phyloP scores from a whole-genome alignment of 1,140 invertebrate species.

The Theocolax elegans region DNA sequence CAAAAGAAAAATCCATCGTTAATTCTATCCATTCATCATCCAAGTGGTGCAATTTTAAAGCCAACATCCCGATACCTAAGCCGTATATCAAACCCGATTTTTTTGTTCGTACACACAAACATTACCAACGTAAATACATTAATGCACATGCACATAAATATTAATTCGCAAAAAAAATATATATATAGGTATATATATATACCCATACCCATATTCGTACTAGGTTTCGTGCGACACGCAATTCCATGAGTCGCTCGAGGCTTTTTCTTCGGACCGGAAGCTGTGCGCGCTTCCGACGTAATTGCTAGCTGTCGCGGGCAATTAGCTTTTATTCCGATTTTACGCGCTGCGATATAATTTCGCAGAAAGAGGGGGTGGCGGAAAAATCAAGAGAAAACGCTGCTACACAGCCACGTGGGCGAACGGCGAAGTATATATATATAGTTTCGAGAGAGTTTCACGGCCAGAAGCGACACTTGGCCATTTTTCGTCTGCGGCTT shows the following conservation, averaged over 20 bases:
- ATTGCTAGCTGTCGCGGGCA: constrained; percentile 14
- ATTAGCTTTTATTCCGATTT: constrained; percentile 10
- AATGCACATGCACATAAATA: no score
- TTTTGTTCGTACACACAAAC: no score
- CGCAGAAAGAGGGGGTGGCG: no score
- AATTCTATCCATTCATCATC: no score
- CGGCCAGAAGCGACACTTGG: background rate
- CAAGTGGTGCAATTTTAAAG: no score
- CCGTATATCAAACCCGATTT: no score
- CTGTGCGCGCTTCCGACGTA: constrained; percentile 36
- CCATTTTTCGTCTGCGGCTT: background rate
- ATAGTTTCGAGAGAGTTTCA: constrained; percentile 25
- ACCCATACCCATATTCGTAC: no score
- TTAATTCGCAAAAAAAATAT: no score
- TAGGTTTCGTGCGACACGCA: background rate
- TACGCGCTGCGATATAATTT: constrained; percentile 19
- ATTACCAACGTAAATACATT: no score
- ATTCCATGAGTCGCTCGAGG: background rate
- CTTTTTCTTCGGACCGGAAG: constrained; percentile 48
- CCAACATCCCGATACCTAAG: no score
- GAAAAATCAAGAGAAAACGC: background rate
- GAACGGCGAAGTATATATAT: constrained; percentile 4
- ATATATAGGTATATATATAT: background rate
- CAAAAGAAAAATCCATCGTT: no score
- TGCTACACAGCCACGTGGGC: background rate